Percentiles rank a stretch among this genome's conserved stretches.
Evolutionary conservation across 2,888 invertebrate genomes (phyloP).

Genomic region (Eretmocerus hayati): DNA sequence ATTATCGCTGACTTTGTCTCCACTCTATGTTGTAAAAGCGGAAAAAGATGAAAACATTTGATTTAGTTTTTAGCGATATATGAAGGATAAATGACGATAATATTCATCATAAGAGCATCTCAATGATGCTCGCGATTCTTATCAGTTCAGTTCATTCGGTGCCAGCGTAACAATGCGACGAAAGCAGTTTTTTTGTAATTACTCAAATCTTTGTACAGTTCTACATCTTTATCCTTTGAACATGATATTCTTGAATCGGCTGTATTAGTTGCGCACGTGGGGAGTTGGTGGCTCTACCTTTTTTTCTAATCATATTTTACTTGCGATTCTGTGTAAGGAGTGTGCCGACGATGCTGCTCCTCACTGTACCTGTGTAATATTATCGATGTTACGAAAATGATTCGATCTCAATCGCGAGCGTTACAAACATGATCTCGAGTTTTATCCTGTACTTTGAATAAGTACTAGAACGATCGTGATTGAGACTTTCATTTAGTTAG

Average conservation of each 20-base stretch:
- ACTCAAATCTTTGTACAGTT: constrained; percentile 23
- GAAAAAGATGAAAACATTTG: constrained; percentile 22
- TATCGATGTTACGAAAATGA: constrained; percentile 20
- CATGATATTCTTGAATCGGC: constrained; percentile 23
- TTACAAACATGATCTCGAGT: constrained; percentile 21
- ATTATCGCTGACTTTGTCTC: constrained; percentile 24
- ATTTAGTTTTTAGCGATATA: constrained; percentile 24
- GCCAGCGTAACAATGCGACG: constrained; percentile 30
- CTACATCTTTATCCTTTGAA: constrained; percentile 20
- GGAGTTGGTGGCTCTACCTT: constrained; percentile 23
- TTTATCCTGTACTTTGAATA: constrained; percentile 17
- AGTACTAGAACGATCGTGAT: constrained; percentile 23
- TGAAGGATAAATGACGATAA: constrained; percentile 23
- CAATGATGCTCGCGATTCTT: constrained; percentile 27
- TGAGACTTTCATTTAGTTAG: constrained; percentile 22
- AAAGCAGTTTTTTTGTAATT: constrained; percentile 23
- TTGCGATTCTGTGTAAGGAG: constrained; percentile 21
- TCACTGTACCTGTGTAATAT: constrained; percentile 26
- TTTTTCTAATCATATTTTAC: constrained; percentile 21
- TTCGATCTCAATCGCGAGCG: constrained; percentile 23
- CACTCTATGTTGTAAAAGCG: constrained; percentile 24
- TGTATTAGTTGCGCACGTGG: constrained; percentile 24
- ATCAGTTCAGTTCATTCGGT: constrained; percentile 37
- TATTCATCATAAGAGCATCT: constrained; percentile 21
- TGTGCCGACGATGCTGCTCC: constrained; percentile 19